Base-by-base conservation (phyloP, 1,140 invertebrate species). In the Drosophila carrolli region DNA sequence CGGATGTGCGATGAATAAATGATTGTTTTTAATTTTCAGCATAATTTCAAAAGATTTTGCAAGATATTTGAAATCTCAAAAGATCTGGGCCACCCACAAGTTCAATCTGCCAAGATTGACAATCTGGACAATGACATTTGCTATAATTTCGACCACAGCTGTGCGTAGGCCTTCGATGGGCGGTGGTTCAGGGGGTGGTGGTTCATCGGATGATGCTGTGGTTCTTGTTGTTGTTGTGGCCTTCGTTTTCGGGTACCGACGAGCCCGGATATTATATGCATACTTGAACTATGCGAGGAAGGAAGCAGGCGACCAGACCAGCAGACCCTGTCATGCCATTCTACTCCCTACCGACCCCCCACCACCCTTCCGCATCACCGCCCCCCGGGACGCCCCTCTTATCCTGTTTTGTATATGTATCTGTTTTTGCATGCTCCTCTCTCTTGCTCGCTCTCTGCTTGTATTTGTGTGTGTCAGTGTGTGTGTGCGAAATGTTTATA, bases 261-360 rank as follows among this genome's bases (percentile, higher is more conserved):
- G 65, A 72, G 70, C 84, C 84, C 84, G 84, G 84, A 88, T 89
- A 88, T 88, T 88, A 88, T 88, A 88, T 88, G 84, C 84, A 88
- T 88, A 89, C 84, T 88, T 88, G 84, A 88, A 89, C 84, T 84
- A 88, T 88, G 84, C 83, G 80, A 79, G 80, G 68, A 81, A 86
- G 82, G 82, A 86, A 86, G 70, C 78, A 41, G 41, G 35, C 59
- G 65, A 81, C 43, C 63, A 62, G 76, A 47, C 61, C 60, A 50
- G 60, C 48, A 66, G 50, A 53, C 43, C 48, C 44, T 47, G n/a
- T 27, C 43, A 19, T 51, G 48, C 23, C 48, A 14, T 51, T 13
- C 29, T 13, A 41, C 37, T 23, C 10, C 27, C 53, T 27, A 14
- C 14, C 8, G 29, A 23, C 23, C 48, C 27, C 54, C 46, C 27